phyloP scores from a whole-genome alignment of 2,888 invertebrate species.

The Eulithis prunata region DNA sequence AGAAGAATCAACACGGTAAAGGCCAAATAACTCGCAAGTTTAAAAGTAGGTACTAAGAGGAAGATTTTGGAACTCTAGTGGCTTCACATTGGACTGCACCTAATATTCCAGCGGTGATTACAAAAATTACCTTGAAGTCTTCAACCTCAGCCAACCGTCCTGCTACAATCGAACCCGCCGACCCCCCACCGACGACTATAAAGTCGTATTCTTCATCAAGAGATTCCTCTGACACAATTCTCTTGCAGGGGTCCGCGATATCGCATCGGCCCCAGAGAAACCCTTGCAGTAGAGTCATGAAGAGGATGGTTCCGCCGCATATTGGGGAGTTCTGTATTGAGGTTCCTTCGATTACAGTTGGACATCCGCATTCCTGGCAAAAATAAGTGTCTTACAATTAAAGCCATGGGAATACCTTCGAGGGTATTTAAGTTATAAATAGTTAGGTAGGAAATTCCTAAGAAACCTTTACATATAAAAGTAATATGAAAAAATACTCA shows the following conservation, averaged over 20 bases:
- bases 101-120: neutral
- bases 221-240: slow-evolving; percentile 69
- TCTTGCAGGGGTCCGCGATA: slow-evolving; percentile 81
- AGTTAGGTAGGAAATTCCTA: no score
- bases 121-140: slow-evolving; percentile 29
- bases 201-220: slow-evolving; percentile 83
- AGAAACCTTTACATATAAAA: neutral
- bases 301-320: slow-evolving; percentile 79
- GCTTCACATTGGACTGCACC: no score
- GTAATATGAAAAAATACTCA: slow-evolving; percentile 35
- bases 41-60: no score
- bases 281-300: slow-evolving; percentile 85
- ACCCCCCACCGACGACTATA: slow-evolving; percentile 86
- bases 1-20: no score
- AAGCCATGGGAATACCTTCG: no score
- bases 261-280: slow-evolving; percentile 81
- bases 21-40: no score
- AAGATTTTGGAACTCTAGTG: no score
- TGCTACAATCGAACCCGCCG: slow-evolving; percentile 86
- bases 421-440: no score
- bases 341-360: slow-evolving; percentile 74
- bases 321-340: slow-evolving; percentile 80
- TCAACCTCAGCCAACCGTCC: slow-evolving; percentile 83
- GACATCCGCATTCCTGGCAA: slow-evolving; percentile 74
- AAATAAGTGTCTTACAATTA: neutral